Base-by-base conservation (phyloP, 1,140 invertebrate genomes). In the Capitella teleta region DNA sequence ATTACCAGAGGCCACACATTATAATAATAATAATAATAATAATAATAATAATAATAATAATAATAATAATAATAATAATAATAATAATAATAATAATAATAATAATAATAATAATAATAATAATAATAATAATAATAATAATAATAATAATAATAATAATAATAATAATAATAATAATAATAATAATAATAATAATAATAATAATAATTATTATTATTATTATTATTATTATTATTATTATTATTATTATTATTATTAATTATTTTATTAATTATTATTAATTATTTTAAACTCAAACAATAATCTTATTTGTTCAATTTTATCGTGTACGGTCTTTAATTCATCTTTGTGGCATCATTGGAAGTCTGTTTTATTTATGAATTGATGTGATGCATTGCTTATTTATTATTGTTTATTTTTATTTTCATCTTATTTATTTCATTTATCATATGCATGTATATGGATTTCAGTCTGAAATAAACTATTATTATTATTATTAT, bases 181-280 rank as follows among this genome's bases (percentile, higher is more conserved):
- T 34, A 10, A 34, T 34, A 10, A 34, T 34, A 10, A 34, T 34
- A 10, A 34, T 34, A 10, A 34, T 34, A 10, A 34, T 34, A 10
- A 34, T 34, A 10, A 34, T 34, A 10, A 34, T 34, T 34, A 34
- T 34, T 34, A 34, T 34, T 34, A 34, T 34, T 34, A 34, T 34
- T 34, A 34, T 34, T 34, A 34, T 34, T 34, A 34, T 34, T 34
- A 34, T 34, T 34, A 34, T 34, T 34, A 34, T 34, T 34, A 34
- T 34, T 34, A 34, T 34, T 34, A 34, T 34, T 34, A 34, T 34
- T 34, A 34, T 34, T 34, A 34, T 34, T 34, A 34, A 10, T 34
- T 10, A 10, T 34, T 10, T 34, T 34, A 10, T 34, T 10, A 10
- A 10, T 10, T 34, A 10, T 10, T 34, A 10, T 10, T 34, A 10